A percentile compares a stretch with the other conserved stretches of the same genome.
Evolutionary conservation across 2,113 vertebrate species (phyloP).

Genomic region (Romanogobio albipinnatus): DNA sequence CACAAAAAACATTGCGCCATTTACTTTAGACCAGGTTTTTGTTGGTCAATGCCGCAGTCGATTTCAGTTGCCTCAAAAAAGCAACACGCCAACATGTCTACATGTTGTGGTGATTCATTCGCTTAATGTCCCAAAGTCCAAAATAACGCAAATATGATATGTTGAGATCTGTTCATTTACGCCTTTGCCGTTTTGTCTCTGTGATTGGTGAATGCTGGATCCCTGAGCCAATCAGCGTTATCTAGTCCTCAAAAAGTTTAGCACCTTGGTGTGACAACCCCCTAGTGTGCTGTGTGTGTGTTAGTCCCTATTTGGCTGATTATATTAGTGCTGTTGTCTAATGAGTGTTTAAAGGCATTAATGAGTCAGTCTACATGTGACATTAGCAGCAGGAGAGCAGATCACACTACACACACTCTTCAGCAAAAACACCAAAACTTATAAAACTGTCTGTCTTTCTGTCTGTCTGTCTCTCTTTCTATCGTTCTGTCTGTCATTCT

Average conservation of each 20-base stretch:
- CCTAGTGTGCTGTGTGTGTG: neutral
- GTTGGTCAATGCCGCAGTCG: too few species aligned
- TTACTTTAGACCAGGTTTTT: too few species aligned
- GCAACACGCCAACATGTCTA: too few species aligned
- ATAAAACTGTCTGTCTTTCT: neutral
- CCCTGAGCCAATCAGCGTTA: neutral
- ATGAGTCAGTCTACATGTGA: slow-evolving; percentile 29
- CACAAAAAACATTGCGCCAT: too few species aligned
- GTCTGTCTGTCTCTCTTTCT: too few species aligned
- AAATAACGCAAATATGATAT: neutral
- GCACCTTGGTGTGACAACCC: neutral
- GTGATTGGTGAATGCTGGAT: neutral
- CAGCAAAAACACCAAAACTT: neutral
- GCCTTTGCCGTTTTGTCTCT: neutral
- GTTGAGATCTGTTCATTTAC: neutral
- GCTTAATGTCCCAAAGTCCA: neutral
- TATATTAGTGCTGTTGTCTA: slow-evolving; percentile 11
- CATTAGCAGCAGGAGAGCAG: slow-evolving; percentile 23
- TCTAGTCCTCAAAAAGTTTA: neutral
- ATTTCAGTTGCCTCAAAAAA: too few species aligned
- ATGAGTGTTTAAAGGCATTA: slow-evolving; percentile 33
- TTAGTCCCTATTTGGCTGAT: neutral
- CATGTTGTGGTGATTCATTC: neutral
- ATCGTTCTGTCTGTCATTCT: neutral
- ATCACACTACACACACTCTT: slow-evolving; percentile 21